phyloP scores from a whole-genome alignment of 2,888 invertebrate genomes.

The Neoascia interrupta region DNA sequence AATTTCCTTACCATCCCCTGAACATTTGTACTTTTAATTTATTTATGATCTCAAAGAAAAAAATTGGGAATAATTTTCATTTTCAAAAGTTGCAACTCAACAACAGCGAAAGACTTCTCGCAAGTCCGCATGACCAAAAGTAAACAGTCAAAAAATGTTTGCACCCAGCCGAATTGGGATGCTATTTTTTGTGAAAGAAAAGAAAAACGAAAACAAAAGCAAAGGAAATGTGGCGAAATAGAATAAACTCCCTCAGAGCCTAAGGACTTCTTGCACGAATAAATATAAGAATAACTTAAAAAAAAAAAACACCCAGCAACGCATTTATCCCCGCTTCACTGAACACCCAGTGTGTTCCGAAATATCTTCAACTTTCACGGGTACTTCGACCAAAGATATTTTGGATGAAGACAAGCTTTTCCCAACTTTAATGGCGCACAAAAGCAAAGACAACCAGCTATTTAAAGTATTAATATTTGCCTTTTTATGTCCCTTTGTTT shows the following conservation, averaged over 20 bases:
- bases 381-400: neutral
- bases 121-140: too few species aligned
- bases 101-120: too few species aligned
- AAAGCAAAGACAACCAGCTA: neutral
- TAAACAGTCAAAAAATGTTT: too few species aligned
- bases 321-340: slow-evolving; percentile 1
- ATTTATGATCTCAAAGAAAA: too few species aligned
- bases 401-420: neutral
- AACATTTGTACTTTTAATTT: too few species aligned
- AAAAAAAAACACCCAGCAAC: slow-evolving; percentile 1
- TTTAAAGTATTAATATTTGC: slow-evolving; percentile 34
- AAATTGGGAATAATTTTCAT: too few species aligned
- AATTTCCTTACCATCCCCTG: too few species aligned
- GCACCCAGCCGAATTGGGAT: too few species aligned
- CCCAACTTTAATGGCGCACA: slow-evolving; percentile 6
- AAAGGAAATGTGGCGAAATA: neutral
- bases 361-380: neutral
- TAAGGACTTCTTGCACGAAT: slow-evolving; percentile 31
- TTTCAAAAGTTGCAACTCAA: too few species aligned
- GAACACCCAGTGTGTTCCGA: neutral
- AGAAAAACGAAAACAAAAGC: neutral
- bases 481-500: slow-evolving; percentile 1
- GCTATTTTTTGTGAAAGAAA: too few species aligned
- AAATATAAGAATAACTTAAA: slow-evolving; percentile 36
- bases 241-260: slow-evolving; percentile 12